These are phyloP conservation scores for Cyprinodon variegatus DNA, from an alignment of 2,113 vertebrate genomes.

Conservation along the genomic window DNA sequence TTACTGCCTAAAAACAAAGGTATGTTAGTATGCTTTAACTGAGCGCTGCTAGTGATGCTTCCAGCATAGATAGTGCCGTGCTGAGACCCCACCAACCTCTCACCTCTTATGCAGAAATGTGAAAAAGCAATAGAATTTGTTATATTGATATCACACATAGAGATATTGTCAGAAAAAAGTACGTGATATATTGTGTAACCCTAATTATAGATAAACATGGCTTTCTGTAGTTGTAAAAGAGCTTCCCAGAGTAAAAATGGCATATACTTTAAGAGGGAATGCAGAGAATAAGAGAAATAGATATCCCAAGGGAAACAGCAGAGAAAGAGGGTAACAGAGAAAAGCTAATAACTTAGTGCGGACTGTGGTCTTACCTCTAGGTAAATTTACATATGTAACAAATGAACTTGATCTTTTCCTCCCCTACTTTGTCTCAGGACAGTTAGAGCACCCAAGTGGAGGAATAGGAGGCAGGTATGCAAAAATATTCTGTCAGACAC, in stretches of 20 bases:
- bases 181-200: no score
- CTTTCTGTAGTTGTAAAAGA: not conserved
- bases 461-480: not conserved
- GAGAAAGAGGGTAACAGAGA: slow-evolving; percentile 5
- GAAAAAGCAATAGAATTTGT: no score
- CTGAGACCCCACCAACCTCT: no score
- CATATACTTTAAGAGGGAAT: not conserved
- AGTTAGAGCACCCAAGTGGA: slow-evolving; percentile 24
- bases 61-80: no score
- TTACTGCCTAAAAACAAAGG: slow-evolving; percentile 4
- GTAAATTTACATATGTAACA: slow-evolving; percentile 22
- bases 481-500: slow-evolving; percentile 19
- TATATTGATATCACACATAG: no score
- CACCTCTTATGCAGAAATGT: no score
- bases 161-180: no score
- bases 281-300: slow-evolving; percentile 9
- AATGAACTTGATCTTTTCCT: not conserved
- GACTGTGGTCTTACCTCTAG: slow-evolving; percentile 1
- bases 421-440: not conserved
- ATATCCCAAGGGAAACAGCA: not conserved
- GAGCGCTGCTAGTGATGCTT: not conserved
- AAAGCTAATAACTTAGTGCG: not conserved
- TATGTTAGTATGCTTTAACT: slow-evolving; percentile 26
- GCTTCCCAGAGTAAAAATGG: not conserved
- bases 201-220: not conserved